Conservation (phyloP, 2,113 vertebrate genomes). For the Picathartes gymnocephalus region DNA sequence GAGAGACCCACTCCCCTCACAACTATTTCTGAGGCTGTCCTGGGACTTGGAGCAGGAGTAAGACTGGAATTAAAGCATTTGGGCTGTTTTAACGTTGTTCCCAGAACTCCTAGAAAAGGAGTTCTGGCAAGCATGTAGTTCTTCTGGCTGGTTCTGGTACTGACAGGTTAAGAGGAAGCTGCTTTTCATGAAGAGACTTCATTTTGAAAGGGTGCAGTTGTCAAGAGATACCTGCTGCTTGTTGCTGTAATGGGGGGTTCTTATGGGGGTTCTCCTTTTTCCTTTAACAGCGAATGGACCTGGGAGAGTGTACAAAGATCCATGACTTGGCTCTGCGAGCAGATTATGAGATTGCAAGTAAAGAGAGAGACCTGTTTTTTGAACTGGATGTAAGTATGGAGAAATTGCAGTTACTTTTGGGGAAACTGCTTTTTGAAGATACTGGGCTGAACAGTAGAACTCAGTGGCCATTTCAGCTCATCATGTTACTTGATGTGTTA, state of each 20-base stretch:
- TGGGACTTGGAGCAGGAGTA: not conserved
- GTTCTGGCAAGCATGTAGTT: not conserved
- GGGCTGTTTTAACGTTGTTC: not conserved
- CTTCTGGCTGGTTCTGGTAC: not conserved
- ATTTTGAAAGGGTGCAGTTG: not conserved
- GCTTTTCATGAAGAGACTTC: not conserved
- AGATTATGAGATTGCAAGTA: slow-evolving; percentile 98
- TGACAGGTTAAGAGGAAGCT: not conserved
- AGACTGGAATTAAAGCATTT: not conserved
- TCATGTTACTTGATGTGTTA: not conserved
- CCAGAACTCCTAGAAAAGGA: not conserved
- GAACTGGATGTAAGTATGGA: slow-evolving; percentile 93
- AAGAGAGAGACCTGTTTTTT: slow-evolving; percentile 97
- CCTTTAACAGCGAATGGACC: slow-evolving; percentile 89
- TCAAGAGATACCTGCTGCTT: not conserved
- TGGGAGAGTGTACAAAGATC: slow-evolving; percentile 98
- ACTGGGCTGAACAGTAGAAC: not conserved
- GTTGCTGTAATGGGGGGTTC: not conserved
- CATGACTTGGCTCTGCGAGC: slow-evolving; percentile 96
- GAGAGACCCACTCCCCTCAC: not conserved
- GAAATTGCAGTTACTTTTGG: not conserved
- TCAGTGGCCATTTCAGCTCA: not conserved
- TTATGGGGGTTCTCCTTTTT: not conserved
- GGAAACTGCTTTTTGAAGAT: not conserved
- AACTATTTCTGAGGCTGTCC: not conserved